Conservation (phyloP, 2,113 vertebrate genomes). For the Neotoma lepida region DNA sequence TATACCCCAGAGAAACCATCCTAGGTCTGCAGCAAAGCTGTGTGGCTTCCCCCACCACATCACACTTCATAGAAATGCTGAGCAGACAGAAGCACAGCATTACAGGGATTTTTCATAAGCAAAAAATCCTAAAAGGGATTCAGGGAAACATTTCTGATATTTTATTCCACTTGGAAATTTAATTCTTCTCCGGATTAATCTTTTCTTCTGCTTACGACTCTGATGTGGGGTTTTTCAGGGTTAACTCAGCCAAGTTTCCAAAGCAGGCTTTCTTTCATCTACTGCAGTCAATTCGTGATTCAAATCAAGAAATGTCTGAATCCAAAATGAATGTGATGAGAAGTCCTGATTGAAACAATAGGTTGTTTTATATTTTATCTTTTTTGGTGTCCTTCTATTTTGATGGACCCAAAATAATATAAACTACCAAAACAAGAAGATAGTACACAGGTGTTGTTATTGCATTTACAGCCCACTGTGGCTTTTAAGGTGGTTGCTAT, state of each 20-base stretch:
- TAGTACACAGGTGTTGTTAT: slow-evolving; percentile 84
- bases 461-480: slow-evolving; percentile 78
- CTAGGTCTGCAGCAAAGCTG: not conserved
- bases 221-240: slow-evolving; percentile 27
- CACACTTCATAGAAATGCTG: not conserved
- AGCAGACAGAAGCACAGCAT: not conserved
- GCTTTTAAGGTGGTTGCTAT: slow-evolving; percentile 84
- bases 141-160: not conserved
- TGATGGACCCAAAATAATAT: slow-evolving; percentile 57
- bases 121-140: slow-evolving; percentile 10
- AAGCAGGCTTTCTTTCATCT: slow-evolving; percentile 47
- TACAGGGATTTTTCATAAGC: not conserved
- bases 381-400: slow-evolving; percentile 63
- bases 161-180: slow-evolving; percentile 32
- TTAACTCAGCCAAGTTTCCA: slow-evolving; percentile 53
- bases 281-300: slow-evolving; percentile 51
- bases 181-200: slow-evolving; percentile 39
- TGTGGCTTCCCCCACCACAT: not conserved
- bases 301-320: not conserved
- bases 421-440: slow-evolving; percentile 77
- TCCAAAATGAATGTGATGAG: slow-evolving; percentile 48
- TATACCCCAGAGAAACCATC: not conserved
- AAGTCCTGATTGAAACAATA: slow-evolving; percentile 68
- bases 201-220: slow-evolving; percentile 1
- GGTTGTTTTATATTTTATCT: slow-evolving; percentile 37